These are phyloP conservation scores for Drosophila pruinosa DNA, from an alignment of 1,140 invertebrate genomes.

Conservation along the genomic window DNA sequence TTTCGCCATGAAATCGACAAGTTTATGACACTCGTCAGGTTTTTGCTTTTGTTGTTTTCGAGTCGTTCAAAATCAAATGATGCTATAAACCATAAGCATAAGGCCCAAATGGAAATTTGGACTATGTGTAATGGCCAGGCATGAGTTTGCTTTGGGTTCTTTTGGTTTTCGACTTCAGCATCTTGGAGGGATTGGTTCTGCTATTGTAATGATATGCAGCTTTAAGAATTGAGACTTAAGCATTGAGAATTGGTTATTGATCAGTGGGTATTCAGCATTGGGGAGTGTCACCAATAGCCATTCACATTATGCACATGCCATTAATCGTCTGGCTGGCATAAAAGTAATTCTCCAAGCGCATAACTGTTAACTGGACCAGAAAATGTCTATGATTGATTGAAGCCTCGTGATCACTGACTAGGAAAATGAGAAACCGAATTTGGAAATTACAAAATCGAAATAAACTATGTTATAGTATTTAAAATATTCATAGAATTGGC, in stretches of 20 bases:
- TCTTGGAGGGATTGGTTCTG: constrained; percentile 38
- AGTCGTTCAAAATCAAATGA: constrained; percentile 63
- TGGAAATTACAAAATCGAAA: no score
- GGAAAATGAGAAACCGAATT: background rate
- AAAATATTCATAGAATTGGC: no score
- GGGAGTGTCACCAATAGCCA: constrained; percentile 28
- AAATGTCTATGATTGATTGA: constrained; percentile 30
- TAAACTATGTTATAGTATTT: background rate
- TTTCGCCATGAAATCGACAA: constrained; percentile 57
- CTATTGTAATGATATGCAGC: constrained; percentile 26
- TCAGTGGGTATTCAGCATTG: background rate
- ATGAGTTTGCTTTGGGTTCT: constrained; percentile 9
- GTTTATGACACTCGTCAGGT: constrained; percentile 59
- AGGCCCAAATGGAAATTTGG: constrained; percentile 32
- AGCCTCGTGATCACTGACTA: constrained; percentile 4
- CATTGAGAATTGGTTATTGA: background rate
- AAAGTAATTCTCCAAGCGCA: constrained; percentile 2
- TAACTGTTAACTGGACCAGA: constrained; percentile 30
- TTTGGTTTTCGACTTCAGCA: background rate
- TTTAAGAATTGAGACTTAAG: background rate
- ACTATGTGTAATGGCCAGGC: constrained; percentile 31
- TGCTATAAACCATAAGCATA: constrained; percentile 60
- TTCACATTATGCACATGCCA: constrained; percentile 13
- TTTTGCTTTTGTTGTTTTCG: constrained; percentile 6
- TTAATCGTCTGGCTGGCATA: background rate